A percentile compares a stretch with the other conserved stretches of the same genome.
Conservation (phyloP, 2,797 vertebrate species). For the Syngnathus rostellatus region DNA sequence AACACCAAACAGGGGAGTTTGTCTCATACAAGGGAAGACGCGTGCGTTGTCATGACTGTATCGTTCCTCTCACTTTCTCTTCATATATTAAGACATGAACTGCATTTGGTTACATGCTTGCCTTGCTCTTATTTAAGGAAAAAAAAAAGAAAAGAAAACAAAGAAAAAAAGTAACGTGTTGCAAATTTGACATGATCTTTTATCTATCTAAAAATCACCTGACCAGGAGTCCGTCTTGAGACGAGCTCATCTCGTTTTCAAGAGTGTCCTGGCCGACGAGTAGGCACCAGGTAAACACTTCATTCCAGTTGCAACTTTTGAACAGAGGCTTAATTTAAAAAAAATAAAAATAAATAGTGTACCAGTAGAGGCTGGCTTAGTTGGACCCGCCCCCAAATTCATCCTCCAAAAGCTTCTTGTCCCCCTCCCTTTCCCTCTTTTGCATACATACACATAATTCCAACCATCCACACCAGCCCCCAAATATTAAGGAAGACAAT, state of each 20-base stretch:
- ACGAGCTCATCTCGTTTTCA: conserved; percentile 84
- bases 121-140: conserved; percentile 54
- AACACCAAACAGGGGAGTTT: conserved; percentile 68
- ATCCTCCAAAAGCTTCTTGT: conserved; percentile 50
- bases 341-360: conserved; percentile 27
- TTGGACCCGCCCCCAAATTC: conserved; percentile 54
- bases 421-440: conserved; percentile 8
- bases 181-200: conserved; percentile 77
- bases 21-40: conserved; percentile 77
- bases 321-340: conserved; percentile 47
- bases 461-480: conserved; percentile 46
- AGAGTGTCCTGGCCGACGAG: conserved; percentile 79
- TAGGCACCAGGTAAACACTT: conserved; percentile 82
- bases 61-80: conserved; percentile 49
- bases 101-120: conserved; percentile 74
- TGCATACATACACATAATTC: conserved; percentile 41
- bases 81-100: conserved; percentile 54
- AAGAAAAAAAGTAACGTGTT: conserved; percentile 66
- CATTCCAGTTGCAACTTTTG: conserved; percentile 69
- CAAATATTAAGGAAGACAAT: conserved; percentile 50
- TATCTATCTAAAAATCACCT: conserved; percentile 82
- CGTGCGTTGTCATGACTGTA: conserved; percentile 77
- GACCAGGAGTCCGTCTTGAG: conserved; percentile 84
- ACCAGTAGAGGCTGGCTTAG: conserved; percentile 57
- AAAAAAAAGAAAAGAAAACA: conserved; percentile 40